A percentile compares a stretch with the other conserved stretches of the same genome.
Evolutionary conservation across 2,888 invertebrate species (phyloP).

Genomic region (Caenorhabditis japonica): DNA sequence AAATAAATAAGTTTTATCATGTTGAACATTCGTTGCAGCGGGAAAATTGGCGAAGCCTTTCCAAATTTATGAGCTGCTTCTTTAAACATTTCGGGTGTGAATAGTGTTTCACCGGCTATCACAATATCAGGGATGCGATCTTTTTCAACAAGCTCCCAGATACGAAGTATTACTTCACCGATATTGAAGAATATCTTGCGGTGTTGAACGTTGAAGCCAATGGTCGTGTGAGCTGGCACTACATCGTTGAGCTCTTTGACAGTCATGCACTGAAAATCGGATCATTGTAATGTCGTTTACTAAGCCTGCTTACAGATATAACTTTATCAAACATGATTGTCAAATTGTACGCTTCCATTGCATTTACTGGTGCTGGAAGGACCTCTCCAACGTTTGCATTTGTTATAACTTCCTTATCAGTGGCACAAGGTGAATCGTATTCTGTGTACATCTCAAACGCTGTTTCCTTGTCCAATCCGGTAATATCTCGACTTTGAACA

Average conservation of each 20-base stretch:
- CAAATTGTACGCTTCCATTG: conserved; percentile 43
- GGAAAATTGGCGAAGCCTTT: conserved; percentile 31
- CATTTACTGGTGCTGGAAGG: conserved; percentile 58
- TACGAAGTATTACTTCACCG: conserved; percentile 70
- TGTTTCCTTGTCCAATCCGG: conserved; percentile 82
- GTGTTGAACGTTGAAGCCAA: conserved; percentile 66
- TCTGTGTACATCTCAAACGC: conserved; percentile 87
- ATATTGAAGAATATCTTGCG: conserved; percentile 78
- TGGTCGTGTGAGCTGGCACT: conserved; percentile 43
- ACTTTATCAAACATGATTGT: conserved; percentile 49
- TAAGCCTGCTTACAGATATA: conserved; percentile 32
- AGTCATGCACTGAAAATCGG: conserved; percentile 52
- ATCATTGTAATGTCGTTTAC: too few species aligned
- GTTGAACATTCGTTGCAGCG: conserved; percentile 37
- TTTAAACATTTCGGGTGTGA: conserved; percentile 66
- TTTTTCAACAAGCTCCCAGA: conserved; percentile 71
- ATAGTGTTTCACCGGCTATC: conserved; percentile 66
- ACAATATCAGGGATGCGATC: conserved; percentile 69
- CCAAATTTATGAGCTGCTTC: conserved; percentile 52
- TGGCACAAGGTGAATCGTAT: conserved; percentile 83
- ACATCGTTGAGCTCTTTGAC: conserved; percentile 37
- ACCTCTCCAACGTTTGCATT: conserved; percentile 85
- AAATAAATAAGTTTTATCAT: conserved; percentile 52
- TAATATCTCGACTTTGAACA: conserved; percentile 73
- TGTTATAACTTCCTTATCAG: conserved; percentile 83